Percentiles rank a stretch among this genome's conserved stretches.
phyloP scores from a whole-genome alignment of 2,888 invertebrate genomes.

The Papilio gigon region DNA sequence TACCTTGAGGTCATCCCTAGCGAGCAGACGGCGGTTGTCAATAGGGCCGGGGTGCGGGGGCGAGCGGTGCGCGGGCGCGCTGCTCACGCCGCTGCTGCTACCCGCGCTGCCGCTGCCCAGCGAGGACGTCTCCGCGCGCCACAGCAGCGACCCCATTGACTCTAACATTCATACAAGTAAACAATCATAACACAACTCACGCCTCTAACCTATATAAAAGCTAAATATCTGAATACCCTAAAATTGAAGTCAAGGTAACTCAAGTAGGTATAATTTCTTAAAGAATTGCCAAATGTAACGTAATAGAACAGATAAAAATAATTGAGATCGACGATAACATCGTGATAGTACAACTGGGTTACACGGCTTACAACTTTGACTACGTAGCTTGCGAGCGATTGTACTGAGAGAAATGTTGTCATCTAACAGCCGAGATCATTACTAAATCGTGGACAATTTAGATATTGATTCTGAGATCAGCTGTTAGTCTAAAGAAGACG shows the following conservation, averaged over 20 bases:
- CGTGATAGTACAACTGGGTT: not conserved
- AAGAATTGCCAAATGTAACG: not conserved
- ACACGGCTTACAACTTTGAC: not conserved
- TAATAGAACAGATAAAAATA: not conserved
- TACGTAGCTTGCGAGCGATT: not conserved
- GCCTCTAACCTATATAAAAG: no score
- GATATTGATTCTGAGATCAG: no score
- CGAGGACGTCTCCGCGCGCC: slow-evolving; percentile 74
- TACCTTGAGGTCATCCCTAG: slow-evolving; percentile 84
- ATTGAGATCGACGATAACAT: not conserved
- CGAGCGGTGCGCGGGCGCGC: slow-evolving; percentile 55
- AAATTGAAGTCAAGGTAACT: no score
- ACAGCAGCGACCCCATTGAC: slow-evolving; percentile 84
- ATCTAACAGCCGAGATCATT: no score
- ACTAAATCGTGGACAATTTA: no score
- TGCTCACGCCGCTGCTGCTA: slow-evolving; percentile 85
- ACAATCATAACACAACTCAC: no score
- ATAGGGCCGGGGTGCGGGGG: slow-evolving; percentile 85
- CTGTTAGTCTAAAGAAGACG: no score
- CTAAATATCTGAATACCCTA: no score
- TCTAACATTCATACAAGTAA: slow-evolving; percentile 68
- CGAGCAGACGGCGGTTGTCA: slow-evolving; percentile 88
- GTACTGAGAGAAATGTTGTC: not conserved
- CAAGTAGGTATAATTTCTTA: no score
- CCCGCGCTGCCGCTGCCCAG: slow-evolving; percentile 85